Evolutionary conservation across 2,797 vertebrate genomes (phyloP), one percentile per base, ranked within the genome.

Genomic region (Melanotaenia parkinsoni): DNA sequence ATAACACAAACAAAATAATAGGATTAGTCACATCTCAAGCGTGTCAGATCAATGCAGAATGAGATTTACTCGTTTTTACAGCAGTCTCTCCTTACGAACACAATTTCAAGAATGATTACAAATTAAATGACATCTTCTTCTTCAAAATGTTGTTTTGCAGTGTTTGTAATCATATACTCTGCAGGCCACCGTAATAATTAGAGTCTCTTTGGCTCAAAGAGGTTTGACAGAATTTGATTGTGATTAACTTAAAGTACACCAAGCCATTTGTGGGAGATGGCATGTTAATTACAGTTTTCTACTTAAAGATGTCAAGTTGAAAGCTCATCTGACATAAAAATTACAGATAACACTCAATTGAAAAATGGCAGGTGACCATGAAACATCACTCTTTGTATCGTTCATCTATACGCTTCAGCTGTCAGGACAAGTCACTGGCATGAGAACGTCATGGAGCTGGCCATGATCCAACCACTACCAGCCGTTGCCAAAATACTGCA

Each of bases 401-500:
- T 70, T 24, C 37, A 40, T 72, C 26, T 60, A 61, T 1, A 74
- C 66, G 47, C 64, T 71, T 67, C 40, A 37, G 20, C 59, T 76
- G 65, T 54, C 50, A 22, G 5, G 28, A 62, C 74, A 58, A 43
- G 40, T 76, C 67, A 33, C 2, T 65, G 67, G 63, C 69, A 77
- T 53, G 11, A 20, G 68, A 59, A 73, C 5, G 3, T 82, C 64
- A 63, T 33, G 5, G 24, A 35, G 40, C 43, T 67, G 51, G 76
- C 74, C 60, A 0, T 3, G 0, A 65, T 67, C 63, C 75, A 63
- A 66, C 8, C 11, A 77, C 59, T 74, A 72, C 26, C 63, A 74
- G 72, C 60, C 45, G 5, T 16, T 69, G 76, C 78, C 72, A 75
- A 72, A 75, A 74, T 71, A 50, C 62, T 77, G 74, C 82, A 82